Evolutionary conservation across 2,888 invertebrate species (phyloP), one percentile per base, ranked within the genome.

Genomic region (Catocala nupta): DNA sequence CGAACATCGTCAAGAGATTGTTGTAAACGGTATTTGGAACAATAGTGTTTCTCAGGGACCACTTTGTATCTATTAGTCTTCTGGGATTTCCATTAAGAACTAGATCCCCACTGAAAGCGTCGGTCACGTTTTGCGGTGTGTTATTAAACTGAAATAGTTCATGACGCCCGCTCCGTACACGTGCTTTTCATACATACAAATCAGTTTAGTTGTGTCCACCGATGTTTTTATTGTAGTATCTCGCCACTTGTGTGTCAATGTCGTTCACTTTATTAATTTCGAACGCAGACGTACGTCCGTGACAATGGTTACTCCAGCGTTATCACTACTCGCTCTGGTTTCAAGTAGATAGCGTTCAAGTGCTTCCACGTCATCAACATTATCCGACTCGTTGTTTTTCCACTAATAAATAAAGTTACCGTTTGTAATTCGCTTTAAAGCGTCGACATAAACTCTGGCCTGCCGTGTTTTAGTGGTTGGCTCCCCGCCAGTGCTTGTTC

Each of bases 381-480:
- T 72, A 76, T 70, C 61, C 70, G 69, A 62, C 47, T 16, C 63
- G 63, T 70, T 73, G 75, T 77, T 85, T 81, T 81, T 71, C 66
- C 64, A 74, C 68, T 73, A 78, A 83, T 84, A 81, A 80, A 83
- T 81, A 77, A 74, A 77, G 72, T 74, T 75, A 72, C 69, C 70
- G 67, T 80, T 78, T 72, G 77, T 77, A 73, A 76, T 80, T 80
- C 69, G 77, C 70, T 82, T 61, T 77, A 80, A 76, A 81, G 78
- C 82, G 76, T 81, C 79, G 77, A 76, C 79, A 78, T 83, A 82
- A 86, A 85, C 75, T 81, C 73, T 70, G 79, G 77, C 77, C 77
- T 78, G 80, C 77, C 79, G 77, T 81, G 85, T 86, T 87, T 89
- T 84, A 87, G 84, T 83, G 84, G 76, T 87, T 92, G 92, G 92